Conservation (phyloP, 2,888 invertebrate species). For the Lasioglossum figueresi region DNA sequence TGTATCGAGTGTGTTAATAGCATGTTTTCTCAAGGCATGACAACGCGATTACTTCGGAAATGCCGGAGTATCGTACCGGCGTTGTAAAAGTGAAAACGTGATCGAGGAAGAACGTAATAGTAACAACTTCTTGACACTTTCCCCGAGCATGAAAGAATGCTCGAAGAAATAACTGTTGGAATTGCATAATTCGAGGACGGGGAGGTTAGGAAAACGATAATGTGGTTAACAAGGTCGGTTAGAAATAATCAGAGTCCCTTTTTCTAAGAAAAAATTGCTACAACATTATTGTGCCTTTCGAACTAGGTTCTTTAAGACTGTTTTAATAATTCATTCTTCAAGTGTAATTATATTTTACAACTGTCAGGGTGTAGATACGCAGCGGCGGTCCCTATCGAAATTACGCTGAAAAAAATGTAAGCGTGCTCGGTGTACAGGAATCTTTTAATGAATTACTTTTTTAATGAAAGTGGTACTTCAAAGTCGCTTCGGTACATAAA, state of each 20-base stretch:
- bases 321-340: background rate
- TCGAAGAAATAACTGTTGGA: background rate
- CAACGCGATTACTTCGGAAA: background rate
- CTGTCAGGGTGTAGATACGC: background rate
- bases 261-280: no score
- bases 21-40: background rate
- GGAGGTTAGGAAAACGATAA: background rate
- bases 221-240: background rate
- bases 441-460: constrained; percentile 12
- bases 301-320: background rate
- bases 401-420: background rate
- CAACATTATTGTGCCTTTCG: background rate
- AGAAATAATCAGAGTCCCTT: background rate
- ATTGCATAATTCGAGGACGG: background rate
- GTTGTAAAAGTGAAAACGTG: background rate
- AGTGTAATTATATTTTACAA: background rate
- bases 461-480: background rate
- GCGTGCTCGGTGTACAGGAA: background rate
- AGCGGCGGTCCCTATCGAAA: background rate
- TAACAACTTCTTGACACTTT: constrained; percentile 17
- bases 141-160: background rate
- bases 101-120: constrained; percentile 5
- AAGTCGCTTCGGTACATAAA: background rate
- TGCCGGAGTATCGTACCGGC: background rate
- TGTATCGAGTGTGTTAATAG: background rate